Evolutionary conservation across 2,797 vertebrate genomes (phyloP), one percentile per base, ranked within the genome.

Genomic region (Spinus olivaceus): DNA sequence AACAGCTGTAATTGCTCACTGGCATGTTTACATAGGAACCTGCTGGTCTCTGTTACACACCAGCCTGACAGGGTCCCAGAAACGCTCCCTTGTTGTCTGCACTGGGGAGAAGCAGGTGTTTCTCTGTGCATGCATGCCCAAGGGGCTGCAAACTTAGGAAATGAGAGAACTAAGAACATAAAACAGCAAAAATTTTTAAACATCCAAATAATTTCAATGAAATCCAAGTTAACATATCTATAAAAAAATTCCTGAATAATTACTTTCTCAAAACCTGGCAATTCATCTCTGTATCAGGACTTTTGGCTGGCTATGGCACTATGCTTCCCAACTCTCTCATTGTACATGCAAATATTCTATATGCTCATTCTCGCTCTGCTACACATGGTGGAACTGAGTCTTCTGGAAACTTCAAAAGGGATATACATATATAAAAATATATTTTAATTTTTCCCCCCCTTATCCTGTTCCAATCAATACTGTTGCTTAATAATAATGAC

Each of bases 1-100:
- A 92, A 90, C 91, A 95, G 94, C 88, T 96, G 92, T 70, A 85
- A 76, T 59, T 77, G 73, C 92, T 96, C 92, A 47, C 56, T 92
- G 70, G 49, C 53, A 67, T 66, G 46, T 86, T 92, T 86, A 88
- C 71, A 92, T 20, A 66, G 69, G 47, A 93, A 95, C 84, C 92
- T 91, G 90, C 79, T 87, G 77, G 32, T 76, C 73, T 63, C 2
- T 61, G 35, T 63, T 90, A 74, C 3, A 88, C 64, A 67, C 42
- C 76, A 88, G 80, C 64, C 64, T 92, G 46, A 63, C 73, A 49
- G 41, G 10, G 44, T 50, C 53, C 49, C 53, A 74, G 85, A 88
- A 73, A 81, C 2, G 6, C 9, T 84, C 41, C 73, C 77, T 79
- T 90, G 59, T 28, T 86, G 82, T 71, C 89, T 90, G 64, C 37